Conservation (phyloP, 2,797 vertebrate genomes). For the Cacajao melanocephalus region DNA sequence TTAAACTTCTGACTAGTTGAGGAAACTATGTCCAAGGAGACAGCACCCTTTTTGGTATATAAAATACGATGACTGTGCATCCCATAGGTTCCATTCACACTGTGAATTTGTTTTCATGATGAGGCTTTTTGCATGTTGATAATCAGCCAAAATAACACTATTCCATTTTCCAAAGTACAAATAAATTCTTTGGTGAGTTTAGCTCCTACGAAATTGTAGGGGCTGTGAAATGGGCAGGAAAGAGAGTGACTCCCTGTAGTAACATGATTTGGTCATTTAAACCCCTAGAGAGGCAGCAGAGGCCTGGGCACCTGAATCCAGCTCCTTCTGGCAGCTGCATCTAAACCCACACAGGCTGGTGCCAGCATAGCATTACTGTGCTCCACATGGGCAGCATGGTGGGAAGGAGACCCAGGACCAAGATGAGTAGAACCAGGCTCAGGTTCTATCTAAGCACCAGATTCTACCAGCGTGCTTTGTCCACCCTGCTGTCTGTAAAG, state of each 20-base stretch:
- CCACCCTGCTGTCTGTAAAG: not conserved
- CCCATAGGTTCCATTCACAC: not conserved
- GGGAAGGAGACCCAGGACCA: not conserved
- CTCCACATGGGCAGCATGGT: not conserved
- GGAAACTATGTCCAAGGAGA: not conserved
- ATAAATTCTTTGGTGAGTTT: not conserved
- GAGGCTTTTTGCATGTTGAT: not conserved
- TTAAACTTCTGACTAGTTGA: not conserved
- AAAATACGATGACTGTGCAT: too few relatives aligned
- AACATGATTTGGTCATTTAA: not conserved
- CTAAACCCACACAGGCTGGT: not conserved
- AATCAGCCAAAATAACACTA: not conserved
- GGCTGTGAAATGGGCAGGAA: not conserved
- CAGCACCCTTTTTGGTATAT: not conserved
- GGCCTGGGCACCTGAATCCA: not conserved
- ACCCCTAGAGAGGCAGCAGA: not conserved
- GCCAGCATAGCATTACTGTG: not conserved
- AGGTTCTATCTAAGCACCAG: not conserved
- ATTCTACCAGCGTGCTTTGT: not conserved
- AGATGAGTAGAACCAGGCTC: not conserved
- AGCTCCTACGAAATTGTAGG: not conserved
- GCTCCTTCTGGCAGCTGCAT: not conserved
- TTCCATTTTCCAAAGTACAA: not conserved
- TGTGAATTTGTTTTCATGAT: not conserved
- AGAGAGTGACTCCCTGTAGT: not conserved